These are phyloP conservation scores for Naja naja DNA, from an alignment of 2,113 vertebrate genomes.

Conservation along the genomic window DNA sequence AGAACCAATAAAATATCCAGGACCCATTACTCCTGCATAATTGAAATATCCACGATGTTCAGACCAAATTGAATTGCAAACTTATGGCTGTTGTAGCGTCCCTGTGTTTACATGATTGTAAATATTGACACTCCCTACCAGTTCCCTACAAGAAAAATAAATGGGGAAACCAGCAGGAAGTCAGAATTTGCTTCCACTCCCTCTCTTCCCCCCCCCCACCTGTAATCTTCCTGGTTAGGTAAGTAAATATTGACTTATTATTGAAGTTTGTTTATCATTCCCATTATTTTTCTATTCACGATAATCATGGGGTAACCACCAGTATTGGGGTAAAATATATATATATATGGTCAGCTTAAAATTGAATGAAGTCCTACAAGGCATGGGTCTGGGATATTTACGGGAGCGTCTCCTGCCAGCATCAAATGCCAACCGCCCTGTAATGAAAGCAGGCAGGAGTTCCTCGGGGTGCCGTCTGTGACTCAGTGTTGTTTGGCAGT, in stretches of 20 bases:
- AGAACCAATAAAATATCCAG: background rate
- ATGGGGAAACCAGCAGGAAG: background rate
- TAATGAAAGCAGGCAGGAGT: too few relatives aligned
- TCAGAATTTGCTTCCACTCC: background rate
- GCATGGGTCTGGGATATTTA: too few relatives aligned
- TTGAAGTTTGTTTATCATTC: background rate
- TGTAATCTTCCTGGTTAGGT: background rate
- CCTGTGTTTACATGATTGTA: background rate
- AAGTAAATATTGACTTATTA: background rate
- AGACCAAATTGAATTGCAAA: background rate
- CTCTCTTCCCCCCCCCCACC: too few relatives aligned
- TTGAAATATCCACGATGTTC: background rate
- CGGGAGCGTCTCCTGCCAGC: too few relatives aligned
- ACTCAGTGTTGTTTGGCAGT: too few relatives aligned
- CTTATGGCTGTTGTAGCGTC: background rate
- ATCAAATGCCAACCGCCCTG: too few relatives aligned
- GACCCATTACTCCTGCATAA: background rate
- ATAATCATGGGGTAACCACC: too few relatives aligned
- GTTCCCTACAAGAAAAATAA: background rate
- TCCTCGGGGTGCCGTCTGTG: too few relatives aligned
- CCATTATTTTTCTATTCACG: background rate
- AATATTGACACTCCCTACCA: background rate
- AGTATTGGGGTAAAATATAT: too few relatives aligned
- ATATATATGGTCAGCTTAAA: background rate
- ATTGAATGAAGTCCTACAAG: too few relatives aligned